Base-by-base conservation (phyloP, 2,113 vertebrate genomes). In the Talpa occidentalis region DNA sequence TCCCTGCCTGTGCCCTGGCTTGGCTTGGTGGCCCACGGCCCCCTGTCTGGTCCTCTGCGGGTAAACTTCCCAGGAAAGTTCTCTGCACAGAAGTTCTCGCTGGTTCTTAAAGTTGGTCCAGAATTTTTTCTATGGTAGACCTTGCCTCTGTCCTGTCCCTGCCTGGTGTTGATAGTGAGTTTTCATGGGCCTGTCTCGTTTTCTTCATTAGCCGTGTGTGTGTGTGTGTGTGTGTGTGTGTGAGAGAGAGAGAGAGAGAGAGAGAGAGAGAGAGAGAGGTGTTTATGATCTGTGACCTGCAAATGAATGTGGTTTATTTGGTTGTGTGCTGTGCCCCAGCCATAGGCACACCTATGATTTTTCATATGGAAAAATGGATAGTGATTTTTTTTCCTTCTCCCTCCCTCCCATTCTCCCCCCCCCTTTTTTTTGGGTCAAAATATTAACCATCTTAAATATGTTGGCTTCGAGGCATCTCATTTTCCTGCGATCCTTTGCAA, bases 1-100 rank as follows among this genome's bases (percentile, higher is more conserved):
- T 82, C 64, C 96, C 96, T 88, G 94, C 74, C 95, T 90, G 93
- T 94, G 95, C 90, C 19, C 92, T 90, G 3, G 28, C 7, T 42
- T 3, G 26, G 59, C 16, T 40, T 32, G 6, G 28, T 37, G 21
- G 47, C 5, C 54, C 1, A 14, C 14, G 64, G n/a, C 28, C 6
- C 40, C 17, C 21, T 9, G n/a, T 37, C 59, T 42, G 59, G 8
- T 67, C 80, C 37, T 78, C 67, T 26, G 62, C 4, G 10, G 78
- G n/a, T 6, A 16, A 6, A 3, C 8, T 26, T 35, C 47, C 56
- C 40, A 26, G 60, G 24, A 30, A n/a, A 4, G 1, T 9, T 4
- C 69, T 2, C 0, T 22, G 59, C 22, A 2, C 66, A 32, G 54
- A 79, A 73, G 47, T 62, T 42, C 28, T 11, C 37, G 2, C 21